Base-by-base conservation (phyloP, 2,888 invertebrate species). In the Clunio marinus region DNA sequence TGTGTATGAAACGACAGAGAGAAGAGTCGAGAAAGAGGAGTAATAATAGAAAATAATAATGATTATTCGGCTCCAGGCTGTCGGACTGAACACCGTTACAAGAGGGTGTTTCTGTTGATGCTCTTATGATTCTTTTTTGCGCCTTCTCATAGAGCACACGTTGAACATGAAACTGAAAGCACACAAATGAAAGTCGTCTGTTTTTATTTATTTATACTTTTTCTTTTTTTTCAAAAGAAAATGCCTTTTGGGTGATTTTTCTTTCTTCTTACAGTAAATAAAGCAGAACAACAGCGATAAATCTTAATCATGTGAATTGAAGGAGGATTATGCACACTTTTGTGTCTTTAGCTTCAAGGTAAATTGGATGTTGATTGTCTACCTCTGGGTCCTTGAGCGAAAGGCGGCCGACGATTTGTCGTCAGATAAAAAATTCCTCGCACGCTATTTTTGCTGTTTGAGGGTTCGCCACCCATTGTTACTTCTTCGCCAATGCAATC, bases 21-120 rank as follows among this genome's bases (percentile, higher is more conserved):
- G 37, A 37, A 24, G 24, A 62, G 35, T 22, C 20, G 10, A 17
- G 51, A 10, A 13, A 4, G 51, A 22, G n/a, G 22, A 59, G 46
- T 45, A 63, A 46, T 63, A 63, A 63, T 63, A 46, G 46, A 28
- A 60, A 46, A 63, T 45, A 63, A 63, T 41, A 63, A 63, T 63
- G 63, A 63, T 63, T 63, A 63, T 63, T 63, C 17, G 66, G 66
- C 66, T 66, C 66, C 66, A 66, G 66, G 66, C 66, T 45, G 66
- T 55, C 66, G 66, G 66, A 65, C 65, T 13, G 35, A 37, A 63
- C 63, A 63, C 63, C 63, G 63, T 35, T 60, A 10, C 37, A 35
- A 46, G 24, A 62, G 63, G 63, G 63, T 63, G 63, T 63, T 27
- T 63, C 17, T 63, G 57, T 57, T 57, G 57, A 57, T 57, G 57